Evolutionary conservation across 2,888 invertebrate genomes (phyloP).

Genomic region (Cheiracanthium punctorium): DNA sequence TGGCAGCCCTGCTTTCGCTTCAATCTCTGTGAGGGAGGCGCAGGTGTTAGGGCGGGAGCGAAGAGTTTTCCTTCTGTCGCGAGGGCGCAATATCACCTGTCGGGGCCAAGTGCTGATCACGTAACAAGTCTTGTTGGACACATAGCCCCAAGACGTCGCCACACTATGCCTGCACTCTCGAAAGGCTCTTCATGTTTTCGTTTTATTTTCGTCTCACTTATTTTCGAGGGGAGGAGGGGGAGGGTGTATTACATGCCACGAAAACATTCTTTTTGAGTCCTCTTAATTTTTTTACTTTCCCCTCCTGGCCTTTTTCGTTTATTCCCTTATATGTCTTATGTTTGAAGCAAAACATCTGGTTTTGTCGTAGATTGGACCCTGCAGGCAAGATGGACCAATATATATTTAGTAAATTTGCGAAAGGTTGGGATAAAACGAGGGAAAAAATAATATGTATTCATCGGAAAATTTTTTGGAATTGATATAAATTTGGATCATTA

Average conservation of each 20-base stretch:
- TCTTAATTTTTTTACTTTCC: background rate
- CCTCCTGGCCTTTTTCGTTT: constrained; percentile 18
- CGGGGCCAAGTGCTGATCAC: constrained; percentile 65
- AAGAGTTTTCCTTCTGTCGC: constrained; percentile 22
- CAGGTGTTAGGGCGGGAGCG: constrained; percentile 56
- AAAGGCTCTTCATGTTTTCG: background rate
- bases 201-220: constrained; percentile 39
- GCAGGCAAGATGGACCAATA: constrained; percentile 24
- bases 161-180: no score
- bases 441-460: constrained; percentile 18
- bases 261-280: constrained; percentile 16
- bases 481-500: background rate
- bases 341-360: constrained; percentile 61
- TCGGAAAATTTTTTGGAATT: constrained; percentile 21
- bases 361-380: constrained; percentile 61
- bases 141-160: constrained; percentile 48
- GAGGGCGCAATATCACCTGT: constrained; percentile 62
- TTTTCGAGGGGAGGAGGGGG: no score
- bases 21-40: constrained; percentile 49
- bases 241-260: constrained; percentile 25
- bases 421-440: background rate
- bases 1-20: background rate
- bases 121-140: constrained; percentile 69
- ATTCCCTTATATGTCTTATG: constrained; percentile 9
- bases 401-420: constrained; percentile 49